Base-by-base conservation (phyloP, 53 echinoderm and acorn worm species). In the Hippasteria phrygiana region DNA sequence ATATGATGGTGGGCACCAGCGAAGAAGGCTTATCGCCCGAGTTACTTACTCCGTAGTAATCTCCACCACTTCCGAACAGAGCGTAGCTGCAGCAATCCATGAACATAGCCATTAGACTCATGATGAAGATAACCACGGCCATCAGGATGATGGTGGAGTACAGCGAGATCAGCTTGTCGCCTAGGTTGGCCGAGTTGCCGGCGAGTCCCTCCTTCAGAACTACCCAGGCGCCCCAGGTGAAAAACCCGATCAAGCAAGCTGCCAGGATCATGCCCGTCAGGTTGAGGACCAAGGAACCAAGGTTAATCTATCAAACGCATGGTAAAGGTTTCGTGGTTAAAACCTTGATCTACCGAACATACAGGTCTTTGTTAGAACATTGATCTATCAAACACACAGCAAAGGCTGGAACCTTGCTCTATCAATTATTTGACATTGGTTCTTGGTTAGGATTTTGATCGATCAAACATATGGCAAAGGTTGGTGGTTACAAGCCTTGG, bases 71-170 rank as follows among this genome's bases (percentile, higher is more conserved):
- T 11, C 45, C 71, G 51, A 88, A 72, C 46, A 88, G 66, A 18
- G 76, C 88, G 20, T 65, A 75, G 42, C 67, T 76, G 77, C 88
- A 88, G 50, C 88, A 88, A 9, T 88, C 88, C 48, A 77, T 77
- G 76, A 88, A 76, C 77, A 88, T 76, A 1, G 88, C 88, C 62
- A 88, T 72, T 4, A 88, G 16, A 10, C 76, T 63, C 11, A 88
- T 3, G 6, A 88, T 62, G 47, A 88, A 65, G 46, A 66, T 32
- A 8, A 50, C 3, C 13, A 45, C 51, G 33, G 76, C 77, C 62
- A 76, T 75, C 4, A 88, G 24, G 35, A 88, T 67, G 38, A 24
- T 38, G 5, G 77, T 55, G 0, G 77, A 37, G 67, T 67, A 88
- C 28, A 66, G 27, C 3, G 75, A 45, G 50, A 88, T 77, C 4